Base-by-base conservation (phyloP, 1,140 invertebrate genomes). In the Zaprionus inermis region DNA sequence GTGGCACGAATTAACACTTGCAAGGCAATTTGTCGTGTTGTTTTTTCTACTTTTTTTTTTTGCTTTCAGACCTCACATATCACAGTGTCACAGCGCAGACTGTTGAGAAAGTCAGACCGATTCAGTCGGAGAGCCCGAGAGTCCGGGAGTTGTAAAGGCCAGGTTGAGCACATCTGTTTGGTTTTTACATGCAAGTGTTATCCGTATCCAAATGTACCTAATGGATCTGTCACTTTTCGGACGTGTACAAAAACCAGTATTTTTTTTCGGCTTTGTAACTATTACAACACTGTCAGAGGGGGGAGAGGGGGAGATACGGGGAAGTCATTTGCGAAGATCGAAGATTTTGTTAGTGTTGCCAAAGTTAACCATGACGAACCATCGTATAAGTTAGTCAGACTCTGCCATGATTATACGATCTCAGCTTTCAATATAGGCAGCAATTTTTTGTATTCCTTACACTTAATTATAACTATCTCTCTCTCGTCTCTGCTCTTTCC, bases 1-100 rank as follows among this genome's bases (percentile, higher is more conserved):
- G 80, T 79, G 83, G 80, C 84, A 89, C 83, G 84, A 88, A 88
- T 88, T 88, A 88, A 88, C 84, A 89, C 83, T 74, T 75, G 70
- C 68, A 74, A 89, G 73, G 64, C 83, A 89, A 88, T 89, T 88
- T 84, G 83, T 88, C 82, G 75, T 41, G 20, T 32, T 64, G 49
- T 54, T 55, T 60, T 88, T 88, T 54, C 61, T 63, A 64, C 61
- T 70, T 61, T 4, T 54, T 55, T 60, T 88, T 88, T 52, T 58
- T 63, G 64, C 60, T 71, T 61, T 44, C 28, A 36, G 65, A 54
- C 46, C 73, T 70, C 76, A 70, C 79, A 71, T 20, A 74, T 52
- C 44, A 49, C 22, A 18, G 20, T 18, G 18, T 46, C n/a, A 52
- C 38, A 51, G 38, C 18, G 66, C 36, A 59, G 38, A 60, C 52